Conservation (phyloP, 2,113 vertebrate genomes). For the Cisticola juncidis region DNA sequence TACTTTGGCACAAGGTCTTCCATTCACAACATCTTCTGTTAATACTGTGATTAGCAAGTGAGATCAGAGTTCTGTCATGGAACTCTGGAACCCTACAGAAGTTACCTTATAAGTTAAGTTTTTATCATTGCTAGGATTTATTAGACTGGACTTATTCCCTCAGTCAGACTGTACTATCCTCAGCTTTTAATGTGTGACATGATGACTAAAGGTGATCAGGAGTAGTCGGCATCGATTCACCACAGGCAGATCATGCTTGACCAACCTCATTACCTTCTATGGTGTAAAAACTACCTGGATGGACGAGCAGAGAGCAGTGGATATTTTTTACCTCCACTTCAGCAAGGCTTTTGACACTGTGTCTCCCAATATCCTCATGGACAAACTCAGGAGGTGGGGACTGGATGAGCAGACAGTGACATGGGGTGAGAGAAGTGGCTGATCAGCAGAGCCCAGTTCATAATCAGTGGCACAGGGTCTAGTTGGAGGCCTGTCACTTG, state of each 20-base stretch:
- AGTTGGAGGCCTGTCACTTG: background rate
- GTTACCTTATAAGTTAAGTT: background rate
- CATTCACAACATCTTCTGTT: background rate
- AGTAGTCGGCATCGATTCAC: background rate
- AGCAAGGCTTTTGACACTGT: background rate
- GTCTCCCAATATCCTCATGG: background rate
- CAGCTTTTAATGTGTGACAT: background rate
- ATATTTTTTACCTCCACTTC: background rate
- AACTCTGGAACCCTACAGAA: background rate
- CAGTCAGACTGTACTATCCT: background rate
- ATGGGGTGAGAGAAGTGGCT: background rate
- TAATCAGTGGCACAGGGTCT: background rate
- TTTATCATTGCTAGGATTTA: background rate
- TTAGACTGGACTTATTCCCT: background rate
- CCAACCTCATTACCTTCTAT: background rate
- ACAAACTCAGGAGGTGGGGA: background rate
- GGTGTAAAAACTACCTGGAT: background rate
- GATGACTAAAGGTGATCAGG: background rate
- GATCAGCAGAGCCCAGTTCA: background rate
- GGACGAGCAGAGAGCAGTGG: background rate
- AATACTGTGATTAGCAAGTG: background rate
- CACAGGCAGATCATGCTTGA: background rate
- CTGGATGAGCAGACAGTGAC: background rate
- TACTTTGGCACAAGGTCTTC: background rate
- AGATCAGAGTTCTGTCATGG: background rate